Evolutionary conservation across 1,140 invertebrate genomes (phyloP).

Genomic region (Chrysoperla carnea): DNA sequence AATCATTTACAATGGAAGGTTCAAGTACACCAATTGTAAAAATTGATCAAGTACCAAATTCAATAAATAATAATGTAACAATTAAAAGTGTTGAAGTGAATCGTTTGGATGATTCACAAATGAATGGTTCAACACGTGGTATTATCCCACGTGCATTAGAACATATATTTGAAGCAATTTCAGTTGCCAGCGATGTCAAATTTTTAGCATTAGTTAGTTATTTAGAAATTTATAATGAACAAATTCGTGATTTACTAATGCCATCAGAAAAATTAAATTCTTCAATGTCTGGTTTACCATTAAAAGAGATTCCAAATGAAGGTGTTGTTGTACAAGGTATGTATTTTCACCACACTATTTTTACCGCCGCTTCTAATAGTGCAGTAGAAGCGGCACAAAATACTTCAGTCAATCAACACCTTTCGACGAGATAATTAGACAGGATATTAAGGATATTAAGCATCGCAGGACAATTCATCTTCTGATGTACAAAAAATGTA

Average conservation of each 20-base stretch:
- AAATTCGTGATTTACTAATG: conserved; percentile 32
- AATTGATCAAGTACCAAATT: background rate
- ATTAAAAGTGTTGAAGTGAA: too few relatives aligned
- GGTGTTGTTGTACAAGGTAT: conserved; percentile 65
- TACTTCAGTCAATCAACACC: too few relatives aligned
- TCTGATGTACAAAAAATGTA: too few relatives aligned
- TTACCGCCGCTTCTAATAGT: too few relatives aligned
- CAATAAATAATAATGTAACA: background rate
- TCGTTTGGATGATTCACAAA: conserved; percentile 14
- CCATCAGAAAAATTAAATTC: conserved; percentile 15
- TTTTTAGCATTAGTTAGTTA: conserved; percentile 83
- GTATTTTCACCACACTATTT: conserved; percentile 3
- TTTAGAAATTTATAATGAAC: conserved; percentile 88
- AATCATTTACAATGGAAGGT: conserved; percentile 71
- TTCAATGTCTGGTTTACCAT: conserved; percentile 27
- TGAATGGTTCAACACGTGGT: conserved; percentile 33
- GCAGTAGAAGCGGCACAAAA: too few relatives aligned
- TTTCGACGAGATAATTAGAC: too few relatives aligned
- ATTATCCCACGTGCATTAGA: conserved; percentile 79
- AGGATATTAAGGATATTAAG: too few relatives aligned
- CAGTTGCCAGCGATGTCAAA: conserved; percentile 60
- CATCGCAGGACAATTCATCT: too few relatives aligned
- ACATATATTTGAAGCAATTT: conserved; percentile 83
- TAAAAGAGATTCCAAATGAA: conserved; percentile 65
- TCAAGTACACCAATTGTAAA: conserved; percentile 1